phyloP scores from a whole-genome alignment of 2,888 invertebrate genomes.

The Drosophila melanocephala region DNA sequence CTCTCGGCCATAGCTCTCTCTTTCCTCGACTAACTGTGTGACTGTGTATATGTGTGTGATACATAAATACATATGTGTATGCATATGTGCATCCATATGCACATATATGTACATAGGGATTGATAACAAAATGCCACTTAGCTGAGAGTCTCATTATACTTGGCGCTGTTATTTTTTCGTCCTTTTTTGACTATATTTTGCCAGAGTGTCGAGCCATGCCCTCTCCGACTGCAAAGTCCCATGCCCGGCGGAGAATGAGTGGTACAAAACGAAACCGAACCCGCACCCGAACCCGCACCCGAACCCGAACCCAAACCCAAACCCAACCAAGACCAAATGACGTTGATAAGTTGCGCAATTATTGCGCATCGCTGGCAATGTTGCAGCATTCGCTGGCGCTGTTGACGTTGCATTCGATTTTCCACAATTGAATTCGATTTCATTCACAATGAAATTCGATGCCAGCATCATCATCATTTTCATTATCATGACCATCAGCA shows the following conservation, averaged over 20 bases:
- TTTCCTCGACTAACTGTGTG: background rate
- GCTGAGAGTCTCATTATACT: constrained; percentile 41
- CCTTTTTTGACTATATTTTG: constrained; percentile 13
- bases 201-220: constrained; percentile 15
- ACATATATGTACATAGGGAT: constrained; percentile 8
- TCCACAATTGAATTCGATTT: constrained; percentile 66
- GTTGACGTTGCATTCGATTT: constrained; percentile 50
- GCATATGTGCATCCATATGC: too few relatives aligned
- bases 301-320: background rate
- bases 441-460: constrained; percentile 61
- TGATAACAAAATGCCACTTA: constrained; percentile 46
- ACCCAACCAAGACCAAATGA: constrained; percentile 41
- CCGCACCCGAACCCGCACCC: background rate
- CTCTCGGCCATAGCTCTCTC: background rate
- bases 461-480: constrained; percentile 45
- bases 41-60: background rate
- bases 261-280: background rate
- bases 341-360: constrained; percentile 70
- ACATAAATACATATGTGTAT: background rate
- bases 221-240: background rate
- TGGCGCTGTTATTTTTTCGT: constrained; percentile 1
- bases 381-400: constrained; percentile 14
- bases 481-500: constrained; percentile 50
- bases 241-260: background rate
- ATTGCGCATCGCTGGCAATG: constrained; percentile 54